Evolutionary conservation across 2,888 invertebrate species (phyloP), one percentile per base, ranked within the genome.

Genomic region (Capitulum mitella): DNA sequence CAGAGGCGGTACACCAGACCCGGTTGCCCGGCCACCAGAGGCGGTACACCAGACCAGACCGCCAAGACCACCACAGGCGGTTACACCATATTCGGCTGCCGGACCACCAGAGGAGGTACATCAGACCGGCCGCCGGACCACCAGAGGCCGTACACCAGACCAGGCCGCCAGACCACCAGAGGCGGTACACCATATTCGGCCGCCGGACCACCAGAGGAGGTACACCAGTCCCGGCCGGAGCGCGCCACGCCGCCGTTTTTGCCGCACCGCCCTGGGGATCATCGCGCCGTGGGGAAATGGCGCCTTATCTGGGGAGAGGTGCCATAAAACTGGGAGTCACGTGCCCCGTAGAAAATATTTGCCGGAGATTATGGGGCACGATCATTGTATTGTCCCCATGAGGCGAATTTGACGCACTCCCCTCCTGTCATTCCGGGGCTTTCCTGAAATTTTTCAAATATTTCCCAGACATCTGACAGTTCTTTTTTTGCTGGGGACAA

Each of bases 321-420:
- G 76, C 76, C 46, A 76, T 76, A 76, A 76, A 76, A 29, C 76
- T 16, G 29, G 76, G 3, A 48, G 76, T 76, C 76, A 76, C 76
- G 76, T 76, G 76, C 76, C 46, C 46, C 16, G 46, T n/a, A n/a
- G 46, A 48, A 76, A 76, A 76, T 76, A 76, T 76, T 76, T 48
- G 76, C 76, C 26, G 46, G 46, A 76, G 76, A 76, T 76, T 76
- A 76, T 76, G 76, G 76, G 46, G 46, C 76, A 48, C 46, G 46
- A 48, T 76, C 76, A 76, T 76, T 76, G 76, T 76, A 76, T 76
- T 76, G 76, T 76, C 76, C 76, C 76, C 76, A 26, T 22, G 76
- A 32, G 76, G 76, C n/a, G 46, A 32, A 76, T 76, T 76, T 46
- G 22, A 32, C 46, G 76, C 76, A 19, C 76, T 76, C 76, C 76